A percentile compares a stretch with the other conserved stretches of the same genome.
These are phyloP conservation scores for Sarcophaga caerulescens DNA, from an alignment of 2,888 invertebrate species.

Conservation along the genomic window DNA sequence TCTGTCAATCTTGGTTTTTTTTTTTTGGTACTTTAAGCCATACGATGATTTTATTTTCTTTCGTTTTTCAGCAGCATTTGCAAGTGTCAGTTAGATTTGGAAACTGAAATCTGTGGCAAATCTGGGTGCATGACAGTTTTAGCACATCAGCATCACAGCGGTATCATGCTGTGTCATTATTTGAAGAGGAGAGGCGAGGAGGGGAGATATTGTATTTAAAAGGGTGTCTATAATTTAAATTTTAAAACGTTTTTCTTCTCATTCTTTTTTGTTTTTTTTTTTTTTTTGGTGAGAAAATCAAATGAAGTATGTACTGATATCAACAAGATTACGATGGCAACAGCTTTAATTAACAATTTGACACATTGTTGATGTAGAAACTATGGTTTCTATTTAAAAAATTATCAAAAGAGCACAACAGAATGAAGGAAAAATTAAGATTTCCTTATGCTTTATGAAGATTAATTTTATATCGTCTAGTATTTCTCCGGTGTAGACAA, in stretches of 20 bases:
- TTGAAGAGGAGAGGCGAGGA: background rate
- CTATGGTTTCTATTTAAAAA: constrained; percentile 1
- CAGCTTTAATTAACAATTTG: constrained; percentile 60
- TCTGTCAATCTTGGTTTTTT: constrained; percentile 52
- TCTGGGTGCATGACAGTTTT: background rate
- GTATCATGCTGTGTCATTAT: constrained; percentile 36
- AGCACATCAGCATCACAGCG: background rate
- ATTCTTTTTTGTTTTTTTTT: constrained; percentile 26
- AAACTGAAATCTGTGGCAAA: constrained; percentile 5
- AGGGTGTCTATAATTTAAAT: constrained; percentile 47
- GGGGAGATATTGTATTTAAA: constrained; percentile 30
- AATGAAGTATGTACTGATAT: constrained; percentile 30
- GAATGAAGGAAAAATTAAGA: too few species aligned
- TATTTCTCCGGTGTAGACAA: too few species aligned
- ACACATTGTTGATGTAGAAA: constrained; percentile 43
- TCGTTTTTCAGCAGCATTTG: background rate
- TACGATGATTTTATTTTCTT: background rate
- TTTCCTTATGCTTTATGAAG: too few species aligned
- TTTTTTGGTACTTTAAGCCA: constrained; percentile 24
- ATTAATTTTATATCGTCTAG: too few species aligned
- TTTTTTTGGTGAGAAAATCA: background rate
- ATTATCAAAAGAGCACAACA: background rate
- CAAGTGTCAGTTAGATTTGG: constrained; percentile 19
- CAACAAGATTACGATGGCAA: constrained; percentile 24
- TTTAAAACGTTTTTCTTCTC: background rate